These are phyloP conservation scores for Anguilla rostrata DNA, from an alignment of 2,113 vertebrate genomes.

Conservation along the genomic window DNA sequence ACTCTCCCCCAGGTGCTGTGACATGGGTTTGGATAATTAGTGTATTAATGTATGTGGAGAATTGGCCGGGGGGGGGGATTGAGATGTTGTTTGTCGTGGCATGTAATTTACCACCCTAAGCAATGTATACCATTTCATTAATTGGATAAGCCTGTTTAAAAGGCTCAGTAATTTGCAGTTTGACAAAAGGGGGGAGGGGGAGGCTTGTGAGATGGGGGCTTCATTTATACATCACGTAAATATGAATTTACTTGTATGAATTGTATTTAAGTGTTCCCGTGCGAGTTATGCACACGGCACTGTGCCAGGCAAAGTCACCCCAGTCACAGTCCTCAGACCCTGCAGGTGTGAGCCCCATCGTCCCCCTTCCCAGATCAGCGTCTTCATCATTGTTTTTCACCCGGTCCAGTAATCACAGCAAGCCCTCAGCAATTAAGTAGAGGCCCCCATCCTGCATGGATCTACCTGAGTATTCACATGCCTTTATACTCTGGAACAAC, in stretches of 20 bases:
- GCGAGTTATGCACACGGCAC: no score
- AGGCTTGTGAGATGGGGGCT: not conserved
- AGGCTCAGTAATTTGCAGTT: not conserved
- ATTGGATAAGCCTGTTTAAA: slow-evolving; percentile 69
- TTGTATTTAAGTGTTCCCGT: no score
- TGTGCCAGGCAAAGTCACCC: not conserved
- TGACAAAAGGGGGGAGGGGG: not conserved
- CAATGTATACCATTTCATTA: slow-evolving; percentile 62
- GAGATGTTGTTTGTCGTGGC: slow-evolving; percentile 67
- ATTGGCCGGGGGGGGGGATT: slow-evolving; percentile 40
- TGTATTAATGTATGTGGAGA: slow-evolving; percentile 36
- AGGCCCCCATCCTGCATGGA: not conserved
- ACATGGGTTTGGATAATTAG: slow-evolving; percentile 52
- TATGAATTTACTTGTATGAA: no score
- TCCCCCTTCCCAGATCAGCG: not conserved
- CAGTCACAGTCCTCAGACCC: not conserved
- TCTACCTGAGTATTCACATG: not conserved
- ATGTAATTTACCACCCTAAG: slow-evolving; percentile 61
- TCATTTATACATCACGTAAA: not conserved
- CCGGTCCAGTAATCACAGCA: not conserved
- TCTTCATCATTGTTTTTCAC: not conserved
- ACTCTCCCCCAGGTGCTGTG: not conserved
- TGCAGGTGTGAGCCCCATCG: not conserved
- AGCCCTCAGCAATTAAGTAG: not conserved
- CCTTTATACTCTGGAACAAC: not conserved